Base-by-base conservation (phyloP, 1,140 invertebrate species). In the Drosophila teissieri region DNA sequence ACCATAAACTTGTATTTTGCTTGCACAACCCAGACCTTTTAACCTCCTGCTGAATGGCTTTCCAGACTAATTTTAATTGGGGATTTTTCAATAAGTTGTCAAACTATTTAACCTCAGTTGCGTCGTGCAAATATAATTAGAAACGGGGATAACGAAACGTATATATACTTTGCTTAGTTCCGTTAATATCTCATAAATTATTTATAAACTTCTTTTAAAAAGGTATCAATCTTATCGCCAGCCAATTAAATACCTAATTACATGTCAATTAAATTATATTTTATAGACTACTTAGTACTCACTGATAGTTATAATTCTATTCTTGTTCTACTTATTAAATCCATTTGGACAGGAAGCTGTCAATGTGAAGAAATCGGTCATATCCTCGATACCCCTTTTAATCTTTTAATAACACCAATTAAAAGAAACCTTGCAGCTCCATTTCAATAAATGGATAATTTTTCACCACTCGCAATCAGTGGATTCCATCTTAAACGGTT, bases 361-460 rank as follows among this genome's bases (percentile, higher is more conserved):
- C 3, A 19, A 6, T 24, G 6, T 24, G 8, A 46, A 15, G 7
- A 51, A 17, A 11, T n/a, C 27, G 11, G 15, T 12, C 6, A 58
- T 12, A 31, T 37, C 52, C 46, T 12, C 8, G 11, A 14, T 37
- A 14, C 11, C 49, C 34, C 3, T 8, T 37, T 24, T 7, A 17
- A n/a, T 11, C 15, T 19, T 11, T 17, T 61, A 39, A 61, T 40
- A 40, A 27, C 42, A 31, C 34, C 60, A 65, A 51, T 67, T 64
- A 67, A 24, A 12, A 34, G 7, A 24, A 11, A 19, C 60, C 34
- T 67, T 64, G 45, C 37, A 31, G 27, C 44, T 42, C 31, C n/a
- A 67, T 67, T 51, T 65, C 27, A 67, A 67, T 67, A 67, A 53
- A 67, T 36, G 5, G 15, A 67, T 53, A 3, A 53, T 67, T 57